Evolutionary conservation across 2,888 invertebrate species (phyloP).

Genomic region (Rapana venosa): DNA sequence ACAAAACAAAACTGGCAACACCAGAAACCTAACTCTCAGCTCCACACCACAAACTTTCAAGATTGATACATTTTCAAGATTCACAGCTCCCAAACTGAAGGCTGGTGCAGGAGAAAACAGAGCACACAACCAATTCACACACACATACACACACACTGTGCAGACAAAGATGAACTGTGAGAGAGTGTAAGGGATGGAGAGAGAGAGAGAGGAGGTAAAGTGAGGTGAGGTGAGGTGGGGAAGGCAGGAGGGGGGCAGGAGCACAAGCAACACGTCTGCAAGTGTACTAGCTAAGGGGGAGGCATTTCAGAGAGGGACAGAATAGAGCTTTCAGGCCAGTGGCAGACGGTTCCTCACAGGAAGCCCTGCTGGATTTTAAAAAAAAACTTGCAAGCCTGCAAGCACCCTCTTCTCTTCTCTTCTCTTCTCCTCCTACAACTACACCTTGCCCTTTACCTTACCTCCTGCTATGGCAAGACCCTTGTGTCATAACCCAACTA

Average conservation of each 20-base stretch:
- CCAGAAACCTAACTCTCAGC: background rate
- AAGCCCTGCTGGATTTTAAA: background rate
- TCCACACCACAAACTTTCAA: too few species aligned
- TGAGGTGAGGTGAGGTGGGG: background rate
- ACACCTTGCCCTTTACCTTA: background rate
- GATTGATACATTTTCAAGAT: too few species aligned
- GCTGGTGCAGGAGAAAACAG: background rate
- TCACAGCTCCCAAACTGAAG: background rate
- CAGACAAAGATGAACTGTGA: background rate
- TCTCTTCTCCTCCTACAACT: background rate
- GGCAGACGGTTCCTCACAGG: slow-evolving; percentile 18
- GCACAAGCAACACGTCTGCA: background rate
- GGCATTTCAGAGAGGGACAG: background rate
- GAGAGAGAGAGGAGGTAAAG: background rate
- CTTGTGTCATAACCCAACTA: background rate
- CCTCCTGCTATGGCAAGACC: background rate
- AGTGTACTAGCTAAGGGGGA: background rate
- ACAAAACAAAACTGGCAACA: background rate
- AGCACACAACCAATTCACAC: background rate
- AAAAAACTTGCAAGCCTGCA: background rate
- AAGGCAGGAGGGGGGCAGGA: background rate
- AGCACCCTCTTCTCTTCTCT: background rate
- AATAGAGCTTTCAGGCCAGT: background rate
- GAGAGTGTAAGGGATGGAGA: too few species aligned
- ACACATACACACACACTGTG: background rate